Evolutionary conservation across 2,113 vertebrate species (phyloP), one percentile per base, ranked within the genome.

Genomic region (Platichthys flesus): DNA sequence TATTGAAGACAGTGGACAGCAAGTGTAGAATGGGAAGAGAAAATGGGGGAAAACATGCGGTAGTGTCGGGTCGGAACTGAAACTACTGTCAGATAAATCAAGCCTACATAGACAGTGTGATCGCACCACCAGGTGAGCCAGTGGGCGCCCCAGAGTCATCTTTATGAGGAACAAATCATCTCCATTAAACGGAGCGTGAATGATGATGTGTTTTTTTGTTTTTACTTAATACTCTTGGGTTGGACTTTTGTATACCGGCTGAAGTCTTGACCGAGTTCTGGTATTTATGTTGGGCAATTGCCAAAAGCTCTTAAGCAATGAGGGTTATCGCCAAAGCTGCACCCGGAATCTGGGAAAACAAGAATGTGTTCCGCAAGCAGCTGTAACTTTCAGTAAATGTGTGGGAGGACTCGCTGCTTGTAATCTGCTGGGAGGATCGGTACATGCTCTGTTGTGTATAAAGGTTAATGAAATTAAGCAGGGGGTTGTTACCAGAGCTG

Each of bases 401-500:
- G 91, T 88, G 82, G 87, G 87, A 85, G 85, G 72, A 84, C 57
- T 75, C 20, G 2, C 37, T 72, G 78, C 42, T 60, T 74, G 42
- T 59, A 57, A 78, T 88, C 89, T 59, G 31, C 67, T 78, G 84
- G 85, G 89, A 90, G 82, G 83, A 85, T 85, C 63, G 81, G 82
- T 77, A 84, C 86, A 85, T 81, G 84, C 78, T 75, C 85, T 81
- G 71, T 64, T 86, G 86, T 79, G 76, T 85, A 72, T 71, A 90
- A 89, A 93, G 90, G 90, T 92, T 91, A 93, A 92, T 92, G 82
- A 83, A 90, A 90, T 89, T 86, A 90, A 73, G 67, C 80, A 74
- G 77, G 60, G 82, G 78, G 73, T 74, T 82, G 60, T 54, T 79
- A 72, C 71, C 55, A 67, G 83, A 78, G 81, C 78, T 89, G 82